phyloP scores from a whole-genome alignment of 1,140 invertebrate genomes.

The Hycleus phaleratus region DNA sequence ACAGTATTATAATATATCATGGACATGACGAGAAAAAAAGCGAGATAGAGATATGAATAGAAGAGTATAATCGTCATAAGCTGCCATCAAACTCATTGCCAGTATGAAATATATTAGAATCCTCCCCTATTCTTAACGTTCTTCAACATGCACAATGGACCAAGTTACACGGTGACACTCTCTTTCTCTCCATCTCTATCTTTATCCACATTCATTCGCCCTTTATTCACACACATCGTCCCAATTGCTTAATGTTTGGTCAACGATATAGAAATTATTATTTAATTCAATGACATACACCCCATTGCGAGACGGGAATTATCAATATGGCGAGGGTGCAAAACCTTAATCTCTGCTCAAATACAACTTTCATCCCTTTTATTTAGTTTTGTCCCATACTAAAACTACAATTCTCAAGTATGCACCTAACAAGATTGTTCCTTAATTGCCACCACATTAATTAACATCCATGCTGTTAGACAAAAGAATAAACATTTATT shows the following conservation, averaged over 20 bases:
- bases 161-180: slow-evolving; percentile 6
- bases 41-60: neutral
- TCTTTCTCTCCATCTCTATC: neutral
- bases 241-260: slow-evolving; percentile 29
- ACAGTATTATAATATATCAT: no score
- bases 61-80: slow-evolving; percentile 13
- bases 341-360: neutral
- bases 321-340: slow-evolving; percentile 9
- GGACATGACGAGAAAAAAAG: no score
- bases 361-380: no score
- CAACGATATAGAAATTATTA: slow-evolving; percentile 30
- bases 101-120: slow-evolving; percentile 21
- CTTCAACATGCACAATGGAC: slow-evolving; percentile 12
- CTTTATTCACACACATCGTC: slow-evolving; percentile 21
- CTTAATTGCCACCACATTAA: no score
- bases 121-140: slow-evolving; percentile 25
- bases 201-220: neutral
- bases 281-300: slow-evolving; percentile 17
- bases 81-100: slow-evolving; percentile 26
- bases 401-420: no score
- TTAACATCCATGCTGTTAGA: no score
- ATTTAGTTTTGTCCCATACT: no score
- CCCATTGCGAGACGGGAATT: neutral
- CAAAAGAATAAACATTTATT: no score
- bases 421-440: no score